Conservation (phyloP, 2,113 vertebrate species). For the Patagioenas fasciata region DNA sequence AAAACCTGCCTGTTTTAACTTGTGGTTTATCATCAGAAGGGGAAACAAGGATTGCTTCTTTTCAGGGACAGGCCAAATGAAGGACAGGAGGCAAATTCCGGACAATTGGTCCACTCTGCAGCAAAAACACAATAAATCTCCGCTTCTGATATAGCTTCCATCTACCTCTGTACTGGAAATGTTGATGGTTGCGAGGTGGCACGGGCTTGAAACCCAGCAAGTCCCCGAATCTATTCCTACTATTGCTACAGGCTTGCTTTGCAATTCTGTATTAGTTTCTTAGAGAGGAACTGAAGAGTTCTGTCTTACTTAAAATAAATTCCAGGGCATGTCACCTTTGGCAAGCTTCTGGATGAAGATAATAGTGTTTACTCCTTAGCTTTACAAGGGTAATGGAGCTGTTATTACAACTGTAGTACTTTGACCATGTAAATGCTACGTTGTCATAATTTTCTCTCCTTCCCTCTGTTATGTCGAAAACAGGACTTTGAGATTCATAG, state of each 20-base stretch:
- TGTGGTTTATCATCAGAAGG: background rate
- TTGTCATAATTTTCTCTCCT: constrained; percentile 39
- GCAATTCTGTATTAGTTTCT: background rate
- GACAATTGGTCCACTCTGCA: background rate
- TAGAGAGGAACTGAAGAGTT: background rate
- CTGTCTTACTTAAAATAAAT: constrained; percentile 2
- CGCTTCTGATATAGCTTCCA: background rate
- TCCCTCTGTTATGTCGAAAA: background rate
- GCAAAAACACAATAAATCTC: background rate
- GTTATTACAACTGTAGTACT: constrained; percentile 43
- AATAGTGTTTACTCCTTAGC: constrained; percentile 28
- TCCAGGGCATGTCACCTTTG: background rate
- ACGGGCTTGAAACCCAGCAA: background rate
- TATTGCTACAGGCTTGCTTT: background rate
- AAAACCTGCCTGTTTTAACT: background rate
- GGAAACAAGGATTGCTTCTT: constrained; percentile 10
- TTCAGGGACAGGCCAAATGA: background rate
- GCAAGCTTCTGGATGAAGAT: constrained; percentile 23
- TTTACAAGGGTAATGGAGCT: constrained; percentile 12
- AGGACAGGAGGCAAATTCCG: background rate
- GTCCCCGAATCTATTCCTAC: background rate
- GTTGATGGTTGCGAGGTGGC: background rate
- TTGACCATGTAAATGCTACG: constrained; percentile 42
- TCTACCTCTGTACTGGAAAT: background rate
- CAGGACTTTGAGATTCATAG: constrained; percentile 23